phyloP scores from a whole-genome alignment of 1,140 invertebrate species.

The Cyclina sinensis region DNA sequence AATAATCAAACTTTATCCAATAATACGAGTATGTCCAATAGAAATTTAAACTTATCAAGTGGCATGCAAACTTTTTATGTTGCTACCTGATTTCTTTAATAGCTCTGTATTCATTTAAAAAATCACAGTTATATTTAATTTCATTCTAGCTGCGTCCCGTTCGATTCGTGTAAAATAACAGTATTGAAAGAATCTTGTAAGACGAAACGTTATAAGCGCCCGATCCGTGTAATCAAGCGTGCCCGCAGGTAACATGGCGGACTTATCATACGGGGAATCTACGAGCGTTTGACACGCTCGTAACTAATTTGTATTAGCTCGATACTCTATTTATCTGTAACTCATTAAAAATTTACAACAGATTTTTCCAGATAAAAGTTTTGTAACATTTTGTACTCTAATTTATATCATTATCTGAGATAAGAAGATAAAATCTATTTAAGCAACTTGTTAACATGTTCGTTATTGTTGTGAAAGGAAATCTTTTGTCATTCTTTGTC shows the following conservation, averaged over 20 bases:
- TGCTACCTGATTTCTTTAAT: too few species aligned
- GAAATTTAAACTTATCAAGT: too few species aligned
- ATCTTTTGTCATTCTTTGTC: too few species aligned
- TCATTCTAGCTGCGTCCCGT: background rate
- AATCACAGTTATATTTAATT: too few species aligned
- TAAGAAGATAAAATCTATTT: background rate
- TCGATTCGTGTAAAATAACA: conserved; percentile 23
- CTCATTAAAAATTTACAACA: conserved; percentile 32
- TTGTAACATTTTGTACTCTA: background rate
- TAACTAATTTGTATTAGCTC: conserved; percentile 35
- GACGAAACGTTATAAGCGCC: background rate
- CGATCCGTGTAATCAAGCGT: conserved; percentile 26
- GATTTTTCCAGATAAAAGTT: background rate
- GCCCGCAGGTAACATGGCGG: background rate
- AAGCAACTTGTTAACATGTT: conserved; percentile 10
- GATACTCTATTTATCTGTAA: conserved; percentile 13
- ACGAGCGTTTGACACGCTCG: conserved; percentile 12
- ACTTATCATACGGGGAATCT: conserved; percentile 23
- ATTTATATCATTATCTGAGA: background rate
- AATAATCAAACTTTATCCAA: too few species aligned
- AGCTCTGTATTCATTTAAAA: too few species aligned
- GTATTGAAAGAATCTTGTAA: background rate
- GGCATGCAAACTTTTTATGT: too few species aligned
- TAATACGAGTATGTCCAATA: too few species aligned
- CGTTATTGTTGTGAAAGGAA: too few species aligned